These are phyloP conservation scores for Psilopsiagon aurifrons DNA, from an alignment of 2,113 vertebrate genomes.

Conservation along the genomic window DNA sequence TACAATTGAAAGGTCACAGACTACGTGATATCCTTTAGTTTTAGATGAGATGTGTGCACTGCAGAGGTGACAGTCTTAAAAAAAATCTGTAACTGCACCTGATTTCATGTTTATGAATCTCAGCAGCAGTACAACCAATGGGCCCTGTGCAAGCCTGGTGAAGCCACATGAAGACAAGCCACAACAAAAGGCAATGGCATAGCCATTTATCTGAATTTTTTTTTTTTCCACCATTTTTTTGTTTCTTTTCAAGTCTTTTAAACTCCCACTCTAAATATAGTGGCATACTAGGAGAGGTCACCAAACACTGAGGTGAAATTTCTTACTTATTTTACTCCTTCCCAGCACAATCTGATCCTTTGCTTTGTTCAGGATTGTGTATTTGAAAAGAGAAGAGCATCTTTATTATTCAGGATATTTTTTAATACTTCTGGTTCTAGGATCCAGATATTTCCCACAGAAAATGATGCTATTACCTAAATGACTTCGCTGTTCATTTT, in stretches of 20 bases:
- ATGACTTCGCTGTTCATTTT: neutral
- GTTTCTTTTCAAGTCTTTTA: neutral
- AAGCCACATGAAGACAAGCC: neutral
- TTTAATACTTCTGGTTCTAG: neutral
- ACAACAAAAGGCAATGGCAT: neutral
- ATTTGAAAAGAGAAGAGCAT: neutral
- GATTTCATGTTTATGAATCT: neutral
- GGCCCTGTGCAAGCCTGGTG: neutral
- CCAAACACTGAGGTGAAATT: neutral
- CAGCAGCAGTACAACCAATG: neutral
- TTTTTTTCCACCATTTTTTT: neutral
- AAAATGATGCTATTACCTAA: conserved; percentile 2
- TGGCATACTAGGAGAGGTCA: neutral
- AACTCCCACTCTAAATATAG: neutral
- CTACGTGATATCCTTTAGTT: neutral
- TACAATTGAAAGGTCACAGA: neutral
- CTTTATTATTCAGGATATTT: neutral
- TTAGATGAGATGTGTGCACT: neutral
- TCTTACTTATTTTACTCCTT: neutral
- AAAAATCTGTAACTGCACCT: neutral
- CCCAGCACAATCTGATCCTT: neutral
- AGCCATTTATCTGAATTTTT: neutral
- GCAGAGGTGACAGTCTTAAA: neutral
- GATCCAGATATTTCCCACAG: neutral
- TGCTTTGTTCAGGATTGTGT: neutral